Base-by-base conservation (phyloP, 2,888 invertebrate genomes). In the Lagria hirta region DNA sequence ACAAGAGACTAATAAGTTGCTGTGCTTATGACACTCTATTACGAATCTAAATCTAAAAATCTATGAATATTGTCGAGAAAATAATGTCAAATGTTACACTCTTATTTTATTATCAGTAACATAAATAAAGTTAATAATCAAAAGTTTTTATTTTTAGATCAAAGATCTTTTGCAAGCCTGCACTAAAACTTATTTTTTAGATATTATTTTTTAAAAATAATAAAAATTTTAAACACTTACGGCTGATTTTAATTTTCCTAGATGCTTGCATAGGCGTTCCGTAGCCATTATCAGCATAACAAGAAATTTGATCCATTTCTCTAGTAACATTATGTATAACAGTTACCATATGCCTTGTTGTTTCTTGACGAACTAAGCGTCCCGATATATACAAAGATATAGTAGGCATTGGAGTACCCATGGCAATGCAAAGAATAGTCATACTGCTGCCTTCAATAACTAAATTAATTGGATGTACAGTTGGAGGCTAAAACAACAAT, bases 191-290 rank as follows among this genome's bases (percentile, higher is more conserved):
- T n/a, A n/a, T n/a, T n/a, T n/a, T n/a, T n/a, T n/a, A n/a, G n/a
- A n/a, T n/a, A n/a, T n/a, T n/a, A n/a, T n/a, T n/a, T n/a, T n/a
- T n/a, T n/a, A n/a, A n/a, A n/a, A n/a, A n/a, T n/a, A n/a, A 16
- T 14, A 11, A 38, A 17, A n/a, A n/a, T n/a, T n/a, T n/a, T n/a
- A n/a, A n/a, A n/a, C 41, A 78, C 88, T 82, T 71, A 90, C 89
- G 86, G 61, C 86, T 88, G 36, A 91, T 88, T 44, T 82, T 83
- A 43, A 91, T 85, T 65, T 83, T 83, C 52, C 84, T 77, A 0
- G 87, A 84, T 0, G 89, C 85, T 68, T 90, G 88, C 84, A 88
- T 88, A 1, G 90, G 89, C 0, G 87, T 86, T 0, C 90, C 90
- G 62, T 87, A 88, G 1, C 89, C 90, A 62, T 91, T 91, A 72